phyloP scores from a whole-genome alignment of 2,113 vertebrate species.

The Malurus cyaneus region DNA sequence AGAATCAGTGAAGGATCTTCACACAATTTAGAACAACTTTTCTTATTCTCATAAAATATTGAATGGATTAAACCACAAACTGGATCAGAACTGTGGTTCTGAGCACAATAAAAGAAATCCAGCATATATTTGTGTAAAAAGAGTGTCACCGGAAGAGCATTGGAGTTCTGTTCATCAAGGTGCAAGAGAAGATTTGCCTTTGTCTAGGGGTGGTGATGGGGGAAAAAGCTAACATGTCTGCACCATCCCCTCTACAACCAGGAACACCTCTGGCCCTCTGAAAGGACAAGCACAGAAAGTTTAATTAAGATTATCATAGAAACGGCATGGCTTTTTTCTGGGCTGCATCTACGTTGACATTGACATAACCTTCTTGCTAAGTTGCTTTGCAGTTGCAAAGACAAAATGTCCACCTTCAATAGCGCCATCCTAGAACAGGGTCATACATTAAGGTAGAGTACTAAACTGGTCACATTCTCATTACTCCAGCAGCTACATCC shows the following conservation, averaged over 20 bases:
- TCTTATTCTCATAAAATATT: background rate
- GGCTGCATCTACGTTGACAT: background rate
- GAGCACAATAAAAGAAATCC: background rate
- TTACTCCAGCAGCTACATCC: background rate
- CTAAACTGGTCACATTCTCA: background rate
- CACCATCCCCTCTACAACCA: background rate
- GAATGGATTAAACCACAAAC: background rate
- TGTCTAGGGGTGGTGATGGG: background rate
- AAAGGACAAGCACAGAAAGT: background rate
- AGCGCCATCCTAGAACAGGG: background rate
- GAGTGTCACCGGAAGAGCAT: background rate
- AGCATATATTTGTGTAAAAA: background rate
- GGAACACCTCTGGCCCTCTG: background rate
- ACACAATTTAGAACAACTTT: background rate
- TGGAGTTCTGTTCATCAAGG: background rate
- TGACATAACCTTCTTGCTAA: background rate
- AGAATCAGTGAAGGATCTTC: background rate
- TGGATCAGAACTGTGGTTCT: background rate
- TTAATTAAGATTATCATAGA: background rate
- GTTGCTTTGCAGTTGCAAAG: background rate
- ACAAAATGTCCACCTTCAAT: background rate
- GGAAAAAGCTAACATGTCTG: background rate
- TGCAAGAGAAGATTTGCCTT: background rate
- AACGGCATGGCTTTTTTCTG: background rate
- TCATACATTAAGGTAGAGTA: background rate